phyloP scores from a whole-genome alignment of 2,797 vertebrate genomes.

The Spea hammondii region DNA sequence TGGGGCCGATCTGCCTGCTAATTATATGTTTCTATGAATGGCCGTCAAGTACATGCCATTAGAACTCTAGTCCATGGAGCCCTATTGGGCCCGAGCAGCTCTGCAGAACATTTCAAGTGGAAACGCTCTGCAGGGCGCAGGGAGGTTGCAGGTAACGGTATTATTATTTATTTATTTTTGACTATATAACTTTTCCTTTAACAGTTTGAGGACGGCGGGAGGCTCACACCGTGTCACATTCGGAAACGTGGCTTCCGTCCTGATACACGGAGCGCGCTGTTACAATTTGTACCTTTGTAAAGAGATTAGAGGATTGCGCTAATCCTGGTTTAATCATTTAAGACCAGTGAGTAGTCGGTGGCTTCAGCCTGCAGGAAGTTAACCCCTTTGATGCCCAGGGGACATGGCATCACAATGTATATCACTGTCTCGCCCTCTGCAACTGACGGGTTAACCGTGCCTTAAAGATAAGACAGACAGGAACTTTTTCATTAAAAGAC shows the following conservation, averaged over 20 bases:
- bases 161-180: too few relatives aligned
- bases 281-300: conserved; percentile 48
- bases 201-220: too few relatives aligned
- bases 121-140: too few relatives aligned
- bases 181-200: too few relatives aligned
- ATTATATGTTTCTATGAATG: too few relatives aligned
- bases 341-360: conserved; percentile 39
- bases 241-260: conserved; percentile 18
- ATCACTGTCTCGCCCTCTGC: background rate
- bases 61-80: too few relatives aligned
- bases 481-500: conserved; percentile 38
- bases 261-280: background rate
- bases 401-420: background rate
- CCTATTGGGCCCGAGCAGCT: too few relatives aligned
- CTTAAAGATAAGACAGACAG: conserved; percentile 23
- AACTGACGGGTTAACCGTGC: conserved; percentile 7
- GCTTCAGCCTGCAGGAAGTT: conserved; percentile 13
- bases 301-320: conserved; percentile 45
- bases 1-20: too few relatives aligned
- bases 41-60: too few relatives aligned
- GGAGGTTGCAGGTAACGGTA: too few relatives aligned
- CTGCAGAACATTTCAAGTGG: too few relatives aligned
- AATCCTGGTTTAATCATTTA: conserved; percentile 52
- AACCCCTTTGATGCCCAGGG: conserved; percentile 3
- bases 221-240: conserved; percentile 7